These are phyloP conservation scores for Uloborus plumipes DNA, from an alignment of 2,888 invertebrate species.

Conservation along the genomic window DNA sequence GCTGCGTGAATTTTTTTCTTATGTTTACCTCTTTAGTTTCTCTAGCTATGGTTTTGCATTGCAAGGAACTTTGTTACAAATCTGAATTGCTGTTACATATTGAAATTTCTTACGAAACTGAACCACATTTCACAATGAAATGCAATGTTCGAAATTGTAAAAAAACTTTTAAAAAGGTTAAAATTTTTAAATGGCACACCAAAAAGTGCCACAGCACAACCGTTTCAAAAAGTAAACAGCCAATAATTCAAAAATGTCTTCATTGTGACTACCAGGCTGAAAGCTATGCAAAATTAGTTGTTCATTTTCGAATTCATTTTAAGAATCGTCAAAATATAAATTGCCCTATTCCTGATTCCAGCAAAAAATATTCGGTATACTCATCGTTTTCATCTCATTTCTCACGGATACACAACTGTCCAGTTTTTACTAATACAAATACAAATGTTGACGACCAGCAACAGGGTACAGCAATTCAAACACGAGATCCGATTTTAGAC, in stretches of 20 bases:
- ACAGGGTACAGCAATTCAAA: neutral
- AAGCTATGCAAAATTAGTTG: neutral
- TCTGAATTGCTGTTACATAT: neutral
- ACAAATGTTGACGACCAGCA: neutral
- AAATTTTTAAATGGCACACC: neutral
- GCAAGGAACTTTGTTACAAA: too few relatives aligned
- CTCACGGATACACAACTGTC: neutral
- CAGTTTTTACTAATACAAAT: neutral
- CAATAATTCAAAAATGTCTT: neutral
- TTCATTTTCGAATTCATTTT: neutral
- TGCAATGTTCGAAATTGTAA: neutral
- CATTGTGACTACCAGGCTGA: neutral
- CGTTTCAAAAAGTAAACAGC: neutral
- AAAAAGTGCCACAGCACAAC: neutral
- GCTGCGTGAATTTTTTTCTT: too few relatives aligned
- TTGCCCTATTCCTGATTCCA: neutral
- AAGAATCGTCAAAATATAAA: neutral
- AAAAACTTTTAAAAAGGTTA: neutral
- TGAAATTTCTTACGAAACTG: neutral
- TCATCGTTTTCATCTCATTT: neutral
- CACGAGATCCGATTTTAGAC: neutral
- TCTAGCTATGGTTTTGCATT: too few relatives aligned
- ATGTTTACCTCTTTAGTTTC: too few relatives aligned
- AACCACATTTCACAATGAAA: neutral
- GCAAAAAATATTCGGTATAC: neutral